Evolutionary conservation across 2,113 vertebrate genomes (phyloP), one percentile per base, ranked within the genome.

Genomic region (Hippolais icterina): DNA sequence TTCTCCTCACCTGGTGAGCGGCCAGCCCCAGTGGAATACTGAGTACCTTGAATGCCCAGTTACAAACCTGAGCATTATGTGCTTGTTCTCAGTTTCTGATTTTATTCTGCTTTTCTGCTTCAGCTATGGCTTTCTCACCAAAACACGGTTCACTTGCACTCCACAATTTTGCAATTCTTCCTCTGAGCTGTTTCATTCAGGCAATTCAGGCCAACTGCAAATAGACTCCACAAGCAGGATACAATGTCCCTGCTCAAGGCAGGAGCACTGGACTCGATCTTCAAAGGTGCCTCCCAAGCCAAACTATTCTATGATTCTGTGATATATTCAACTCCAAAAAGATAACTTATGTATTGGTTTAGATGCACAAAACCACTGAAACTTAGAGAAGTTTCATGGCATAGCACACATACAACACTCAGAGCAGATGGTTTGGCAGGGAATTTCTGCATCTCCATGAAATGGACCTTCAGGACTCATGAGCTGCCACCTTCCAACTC

Each of bases 401-500:
- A 53, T 0, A 35, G 49, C n/a, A 63, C 18, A 57, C 11, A 31
- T 5, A 24, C 20, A 64, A 64, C 21, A 53, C 27, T 59, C 24
- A 17, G 46, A 71, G 33, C 41, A 92, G 39, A 56, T 0, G 1
- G 21, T 25, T 74, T 8, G 4, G 49, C 33, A 60, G 28, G 16
- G 19, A 75, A 74, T 39, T 44, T 42, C 29, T 71, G 42, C 77
- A 78, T 59, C 39, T 78, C 20, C 42, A 53, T 41, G 17, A 52
- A 68, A 61, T 2, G 8, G 28, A 29, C 22, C 47, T 46, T 71
- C 4, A 13, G 41, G 33, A 3, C 4, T 50, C 41, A 49, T 0
- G 0, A 72, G 35, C 4, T 61, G n/a, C 27, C 49, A 54, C 35
- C 19, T 59, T 59, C 60, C 71, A 83, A 20, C 8, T 66, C 53